These are phyloP conservation scores for Neomonachus schauinslandi DNA, from an alignment of 2,113 vertebrate species.

Conservation along the genomic window DNA sequence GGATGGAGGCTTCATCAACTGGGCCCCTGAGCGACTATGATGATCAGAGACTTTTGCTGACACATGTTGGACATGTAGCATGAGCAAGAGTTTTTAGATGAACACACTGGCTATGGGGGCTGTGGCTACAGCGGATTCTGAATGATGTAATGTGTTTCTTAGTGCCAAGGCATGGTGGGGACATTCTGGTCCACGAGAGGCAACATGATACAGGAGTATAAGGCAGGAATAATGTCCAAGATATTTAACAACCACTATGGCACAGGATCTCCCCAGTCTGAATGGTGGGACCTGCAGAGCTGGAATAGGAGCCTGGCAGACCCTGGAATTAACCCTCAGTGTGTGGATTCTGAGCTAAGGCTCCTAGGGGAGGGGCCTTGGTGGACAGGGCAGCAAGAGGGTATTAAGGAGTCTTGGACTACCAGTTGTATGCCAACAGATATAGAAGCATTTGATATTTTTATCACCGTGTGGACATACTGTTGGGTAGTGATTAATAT, in stretches of 20 bases:
- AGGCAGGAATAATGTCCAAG: not conserved
- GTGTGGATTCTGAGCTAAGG: not conserved
- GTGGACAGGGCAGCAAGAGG: not conserved
- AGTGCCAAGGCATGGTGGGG: not conserved
- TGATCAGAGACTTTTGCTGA: not conserved
- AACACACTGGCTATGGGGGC: not conserved
- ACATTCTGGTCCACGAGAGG: not conserved
- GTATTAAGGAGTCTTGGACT: not conserved
- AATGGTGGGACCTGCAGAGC: not conserved
- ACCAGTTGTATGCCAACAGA: not conserved
- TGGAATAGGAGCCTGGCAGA: not conserved
- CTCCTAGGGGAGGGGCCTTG: not conserved
- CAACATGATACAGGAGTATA: not conserved
- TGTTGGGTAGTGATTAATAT: not conserved
- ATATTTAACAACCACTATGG: not conserved
- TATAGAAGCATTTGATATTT: not conserved
- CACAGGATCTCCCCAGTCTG: not conserved
- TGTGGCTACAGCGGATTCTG: not conserved
- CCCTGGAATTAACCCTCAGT: not conserved
- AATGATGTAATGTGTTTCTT: not conserved
- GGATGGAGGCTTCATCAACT: not conserved
- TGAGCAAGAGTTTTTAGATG: not conserved
- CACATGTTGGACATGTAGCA: not conserved
- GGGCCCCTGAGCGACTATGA: not conserved
- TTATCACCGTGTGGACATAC: not conserved